Conservation (phyloP, 2,888 invertebrate species). For the Leptura quadrifasciata region DNA sequence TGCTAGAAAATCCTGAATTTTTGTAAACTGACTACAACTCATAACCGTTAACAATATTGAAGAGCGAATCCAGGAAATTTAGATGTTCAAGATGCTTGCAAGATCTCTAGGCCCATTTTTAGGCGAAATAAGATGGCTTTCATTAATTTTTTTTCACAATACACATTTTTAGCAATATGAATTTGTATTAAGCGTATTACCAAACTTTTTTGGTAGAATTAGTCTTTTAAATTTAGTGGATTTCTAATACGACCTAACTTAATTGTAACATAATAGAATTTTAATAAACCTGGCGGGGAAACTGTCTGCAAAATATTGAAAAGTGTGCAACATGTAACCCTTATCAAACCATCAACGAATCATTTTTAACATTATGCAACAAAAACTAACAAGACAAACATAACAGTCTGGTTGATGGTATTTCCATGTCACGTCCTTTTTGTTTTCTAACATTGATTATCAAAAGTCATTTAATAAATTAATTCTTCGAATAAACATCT, state of each 20-base stretch:
- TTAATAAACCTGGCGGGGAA: slow-evolving; percentile 35
- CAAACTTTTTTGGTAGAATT: slow-evolving; percentile 64
- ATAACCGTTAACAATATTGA: no score
- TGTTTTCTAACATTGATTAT: no score
- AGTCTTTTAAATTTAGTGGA: slow-evolving; percentile 61
- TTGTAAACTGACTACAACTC: no score
- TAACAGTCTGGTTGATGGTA: background rate
- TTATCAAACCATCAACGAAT: background rate
- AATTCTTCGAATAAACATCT: no score
- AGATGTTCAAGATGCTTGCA: background rate
- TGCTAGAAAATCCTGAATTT: no score
- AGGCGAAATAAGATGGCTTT: slow-evolving; percentile 30
- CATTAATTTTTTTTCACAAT: slow-evolving; percentile 50
- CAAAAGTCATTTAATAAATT: no score
- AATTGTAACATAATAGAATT: slow-evolving; percentile 40
- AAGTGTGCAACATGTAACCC: background rate
- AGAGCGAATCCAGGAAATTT: no score
- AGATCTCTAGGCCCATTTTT: slow-evolving; percentile 23
- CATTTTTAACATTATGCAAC: background rate
- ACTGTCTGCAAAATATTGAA: slow-evolving; percentile 5
- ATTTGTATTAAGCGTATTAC: slow-evolving; percentile 65
- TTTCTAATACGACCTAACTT: slow-evolving; percentile 48
- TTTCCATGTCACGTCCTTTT: no score
- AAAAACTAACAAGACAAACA: slow-evolving; percentile 1
- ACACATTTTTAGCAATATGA: slow-evolving; percentile 58